Evolutionary conservation across 2,797 vertebrate genomes (phyloP).

Genomic region (Hydrolagus colliei): DNA sequence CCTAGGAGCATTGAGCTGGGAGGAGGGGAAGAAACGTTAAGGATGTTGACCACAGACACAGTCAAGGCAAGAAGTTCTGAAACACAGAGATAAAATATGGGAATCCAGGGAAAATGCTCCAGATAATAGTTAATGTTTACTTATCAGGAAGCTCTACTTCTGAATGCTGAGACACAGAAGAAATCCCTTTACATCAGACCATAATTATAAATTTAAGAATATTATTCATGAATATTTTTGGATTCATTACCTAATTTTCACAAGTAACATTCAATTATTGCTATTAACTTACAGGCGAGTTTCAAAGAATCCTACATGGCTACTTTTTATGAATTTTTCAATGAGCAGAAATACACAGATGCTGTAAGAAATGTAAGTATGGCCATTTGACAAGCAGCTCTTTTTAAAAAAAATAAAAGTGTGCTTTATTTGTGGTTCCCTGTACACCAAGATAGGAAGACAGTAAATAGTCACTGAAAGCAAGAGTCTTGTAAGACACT

Average conservation of each 20-base stretch:
- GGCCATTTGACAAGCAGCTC: background rate
- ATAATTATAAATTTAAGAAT: background rate
- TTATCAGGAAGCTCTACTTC: background rate
- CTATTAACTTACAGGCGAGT: constrained; percentile 72
- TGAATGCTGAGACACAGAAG: background rate
- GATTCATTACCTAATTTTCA: background rate
- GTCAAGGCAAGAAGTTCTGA: no score
- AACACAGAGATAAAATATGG: no score
- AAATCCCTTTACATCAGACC: no score
- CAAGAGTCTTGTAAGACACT: background rate
- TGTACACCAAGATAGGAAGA: background rate
- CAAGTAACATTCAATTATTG: background rate
- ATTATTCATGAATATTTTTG: background rate
- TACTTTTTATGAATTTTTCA: constrained; percentile 92
- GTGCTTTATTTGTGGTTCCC: constrained; percentile 3
- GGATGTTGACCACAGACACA: no score
- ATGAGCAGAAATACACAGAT: constrained; percentile 95
- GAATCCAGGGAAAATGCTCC: no score
- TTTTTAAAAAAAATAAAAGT: no score
- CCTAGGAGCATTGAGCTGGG: no score
- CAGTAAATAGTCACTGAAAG: background rate
- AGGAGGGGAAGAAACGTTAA: no score
- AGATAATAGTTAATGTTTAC: no score
- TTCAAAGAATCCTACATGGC: constrained; percentile 99
- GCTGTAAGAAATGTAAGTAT: constrained; percentile 92